Conservation (phyloP, 2,113 vertebrate species). For the Synchiropus splendidus region DNA sequence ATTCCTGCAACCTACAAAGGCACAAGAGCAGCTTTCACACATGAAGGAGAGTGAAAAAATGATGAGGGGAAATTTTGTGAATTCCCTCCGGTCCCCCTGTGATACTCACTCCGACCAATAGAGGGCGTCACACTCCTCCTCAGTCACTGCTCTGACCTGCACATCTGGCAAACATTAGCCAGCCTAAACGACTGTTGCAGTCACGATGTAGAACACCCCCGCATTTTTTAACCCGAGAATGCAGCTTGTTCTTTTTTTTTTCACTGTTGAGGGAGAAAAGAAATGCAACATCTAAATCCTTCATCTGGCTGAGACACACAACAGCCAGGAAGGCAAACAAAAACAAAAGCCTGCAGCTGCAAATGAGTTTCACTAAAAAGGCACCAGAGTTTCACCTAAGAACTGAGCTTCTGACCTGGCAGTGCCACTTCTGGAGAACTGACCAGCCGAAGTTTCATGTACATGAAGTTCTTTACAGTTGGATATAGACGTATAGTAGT, state of each 20-base stretch:
- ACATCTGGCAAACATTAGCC: conserved; percentile 65
- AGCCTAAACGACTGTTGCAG: conserved; percentile 48
- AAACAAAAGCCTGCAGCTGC: conserved; percentile 35
- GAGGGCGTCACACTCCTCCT: conserved; percentile 43
- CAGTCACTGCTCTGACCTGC: conserved; percentile 34
- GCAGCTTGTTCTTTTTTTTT: conserved; percentile 2
- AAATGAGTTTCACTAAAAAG: not conserved
- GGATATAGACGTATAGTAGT: too few species aligned
- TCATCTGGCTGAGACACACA: conserved; percentile 32
- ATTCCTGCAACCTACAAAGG: too few species aligned
- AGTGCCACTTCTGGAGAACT: too few species aligned
- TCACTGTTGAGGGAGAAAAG: conserved; percentile 30
- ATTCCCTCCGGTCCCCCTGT: conserved; percentile 18
- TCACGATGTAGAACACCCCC: conserved; percentile 56
- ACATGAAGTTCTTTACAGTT: too few species aligned
- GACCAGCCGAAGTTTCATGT: too few species aligned
- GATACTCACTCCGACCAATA: conserved; percentile 17
- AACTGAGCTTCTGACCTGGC: conserved; percentile 37
- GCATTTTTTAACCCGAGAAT: conserved; percentile 42
- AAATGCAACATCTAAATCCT: conserved; percentile 41
- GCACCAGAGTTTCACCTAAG: conserved; percentile 21
- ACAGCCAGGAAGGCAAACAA: conserved; percentile 39
- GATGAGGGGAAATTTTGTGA: too few species aligned
- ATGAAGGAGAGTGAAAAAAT: too few species aligned
- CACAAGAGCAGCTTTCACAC: too few species aligned